Conservation (phyloP, 2,888 invertebrate genomes). For the Chloroclystis v-ata region DNA sequence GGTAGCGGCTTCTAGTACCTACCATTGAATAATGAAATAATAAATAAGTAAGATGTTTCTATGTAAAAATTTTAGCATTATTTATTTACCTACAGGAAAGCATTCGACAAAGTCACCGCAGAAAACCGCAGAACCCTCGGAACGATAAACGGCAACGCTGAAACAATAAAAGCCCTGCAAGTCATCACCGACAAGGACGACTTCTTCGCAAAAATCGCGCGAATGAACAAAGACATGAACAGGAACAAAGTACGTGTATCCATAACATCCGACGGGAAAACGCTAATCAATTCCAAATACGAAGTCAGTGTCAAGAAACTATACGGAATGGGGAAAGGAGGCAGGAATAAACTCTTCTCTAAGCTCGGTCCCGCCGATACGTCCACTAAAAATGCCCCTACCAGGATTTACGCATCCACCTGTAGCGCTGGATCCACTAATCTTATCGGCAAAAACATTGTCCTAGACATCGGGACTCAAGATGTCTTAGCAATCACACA, state of each 20-base stretch:
- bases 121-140: constrained; percentile 51
- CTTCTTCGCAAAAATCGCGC: constrained; percentile 35
- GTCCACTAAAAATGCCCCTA: constrained; percentile 34
- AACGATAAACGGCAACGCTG: constrained; percentile 46
- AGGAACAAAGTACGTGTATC: constrained; percentile 38
- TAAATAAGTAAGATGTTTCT: too few species aligned
- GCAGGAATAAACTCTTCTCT: constrained; percentile 31
- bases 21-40: too few species aligned
- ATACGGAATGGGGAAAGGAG: constrained; percentile 29
- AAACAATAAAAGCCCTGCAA: constrained; percentile 52
- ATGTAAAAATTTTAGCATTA: too few species aligned
- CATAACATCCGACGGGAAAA: constrained; percentile 32
- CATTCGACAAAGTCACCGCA: constrained; percentile 56
- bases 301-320: constrained; percentile 28
- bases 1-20: too few species aligned
- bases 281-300: constrained; percentile 34
- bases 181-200: constrained; percentile 38
- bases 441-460: background rate
- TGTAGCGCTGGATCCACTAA: background rate
- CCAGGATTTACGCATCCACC: constrained; percentile 25
- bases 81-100: constrained; percentile 48
- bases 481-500: background rate
- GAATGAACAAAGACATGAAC: constrained; percentile 37
- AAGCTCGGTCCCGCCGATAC: constrained; percentile 34
- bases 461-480: background rate